Evolutionary conservation across 2,113 vertebrate species (phyloP).

Genomic region (Dascyllus trimaculatus): DNA sequence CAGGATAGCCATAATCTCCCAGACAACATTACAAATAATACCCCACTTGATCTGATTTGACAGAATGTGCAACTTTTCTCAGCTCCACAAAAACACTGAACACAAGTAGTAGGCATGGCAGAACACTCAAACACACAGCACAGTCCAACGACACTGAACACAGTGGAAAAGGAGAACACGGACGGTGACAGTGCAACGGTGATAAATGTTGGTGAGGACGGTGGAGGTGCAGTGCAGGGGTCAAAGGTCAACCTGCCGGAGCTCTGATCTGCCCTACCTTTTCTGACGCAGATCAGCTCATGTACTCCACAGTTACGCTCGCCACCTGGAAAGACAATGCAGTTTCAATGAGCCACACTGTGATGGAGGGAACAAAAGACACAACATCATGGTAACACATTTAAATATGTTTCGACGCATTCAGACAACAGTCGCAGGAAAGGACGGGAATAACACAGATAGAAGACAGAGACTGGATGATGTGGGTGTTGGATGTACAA

Average conservation of each 20-base stretch:
- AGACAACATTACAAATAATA: background rate
- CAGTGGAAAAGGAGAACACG: background rate
- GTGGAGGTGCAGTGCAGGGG: constrained; percentile 11
- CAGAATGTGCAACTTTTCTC: background rate
- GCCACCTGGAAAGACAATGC: constrained; percentile 90
- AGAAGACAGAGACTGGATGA: constrained; percentile 38
- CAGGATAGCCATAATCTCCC: too few species aligned
- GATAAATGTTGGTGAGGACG: constrained; percentile 12
- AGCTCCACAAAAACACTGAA: background rate
- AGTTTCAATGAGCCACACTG: constrained; percentile 74
- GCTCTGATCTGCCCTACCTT: constrained; percentile 88
- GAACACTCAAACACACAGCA: background rate
- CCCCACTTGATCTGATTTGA: too few species aligned
- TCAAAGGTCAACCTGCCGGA: constrained; percentile 34
- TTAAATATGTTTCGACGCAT: constrained; percentile 10
- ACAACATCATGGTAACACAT: constrained; percentile 18
- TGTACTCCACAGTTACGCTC: constrained; percentile 98
- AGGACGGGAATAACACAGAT: constrained; percentile 15
- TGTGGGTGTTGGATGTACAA: background rate
- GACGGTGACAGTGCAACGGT: background rate
- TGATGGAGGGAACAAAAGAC: constrained; percentile 51
- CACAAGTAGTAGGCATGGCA: constrained; percentile 4
- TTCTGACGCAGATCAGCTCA: constrained; percentile 98
- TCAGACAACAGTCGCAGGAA: background rate
- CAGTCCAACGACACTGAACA: background rate